Percentiles rank a stretch among this genome's conserved stretches.
These are phyloP conservation scores for Echinarachnius parma DNA, from an alignment of 53 echinoderm and acorn worm genomes.

Conservation along the genomic window DNA sequence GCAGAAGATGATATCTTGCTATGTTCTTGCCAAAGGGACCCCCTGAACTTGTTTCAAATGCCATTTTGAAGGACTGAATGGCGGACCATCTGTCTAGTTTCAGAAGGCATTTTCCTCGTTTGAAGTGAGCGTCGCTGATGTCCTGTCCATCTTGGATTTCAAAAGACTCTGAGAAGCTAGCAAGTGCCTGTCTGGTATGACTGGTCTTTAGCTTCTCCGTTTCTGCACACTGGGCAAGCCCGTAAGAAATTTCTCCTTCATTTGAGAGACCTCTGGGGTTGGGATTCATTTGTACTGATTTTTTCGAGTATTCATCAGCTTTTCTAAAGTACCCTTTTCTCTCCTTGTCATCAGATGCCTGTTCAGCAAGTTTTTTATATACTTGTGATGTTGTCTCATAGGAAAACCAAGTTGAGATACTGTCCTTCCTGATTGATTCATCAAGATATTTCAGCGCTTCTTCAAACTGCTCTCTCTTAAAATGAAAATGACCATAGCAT, in stretches of 20 bases:
- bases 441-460: slow-evolving; percentile 3
- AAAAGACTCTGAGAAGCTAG: slow-evolving; percentile 1
- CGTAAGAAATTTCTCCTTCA: background rate
- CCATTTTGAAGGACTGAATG: slow-evolving; percentile 39
- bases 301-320: background rate
- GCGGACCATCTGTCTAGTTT: slow-evolving; percentile 20
- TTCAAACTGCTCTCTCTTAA: background rate
- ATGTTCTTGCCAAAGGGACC: background rate
- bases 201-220: background rate
- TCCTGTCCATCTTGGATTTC: slow-evolving; percentile 18
- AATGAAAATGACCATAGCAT: background rate
- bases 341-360: background rate
- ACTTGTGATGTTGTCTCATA: background rate
- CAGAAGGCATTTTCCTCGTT: slow-evolving; percentile 5
- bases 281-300: background rate
- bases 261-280: background rate
- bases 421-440: slow-evolving; percentile 15
- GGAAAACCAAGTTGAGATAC: slow-evolving; percentile 21
- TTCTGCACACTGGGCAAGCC: background rate
- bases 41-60: background rate
- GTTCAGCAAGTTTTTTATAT: background rate
- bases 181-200: background rate
- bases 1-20: slow-evolving; percentile 3
- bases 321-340: background rate
- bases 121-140: slow-evolving; percentile 3